These are phyloP conservation scores for Onychorhynchus coronatus DNA, from an alignment of 2,113 vertebrate genomes.

Conservation along the genomic window DNA sequence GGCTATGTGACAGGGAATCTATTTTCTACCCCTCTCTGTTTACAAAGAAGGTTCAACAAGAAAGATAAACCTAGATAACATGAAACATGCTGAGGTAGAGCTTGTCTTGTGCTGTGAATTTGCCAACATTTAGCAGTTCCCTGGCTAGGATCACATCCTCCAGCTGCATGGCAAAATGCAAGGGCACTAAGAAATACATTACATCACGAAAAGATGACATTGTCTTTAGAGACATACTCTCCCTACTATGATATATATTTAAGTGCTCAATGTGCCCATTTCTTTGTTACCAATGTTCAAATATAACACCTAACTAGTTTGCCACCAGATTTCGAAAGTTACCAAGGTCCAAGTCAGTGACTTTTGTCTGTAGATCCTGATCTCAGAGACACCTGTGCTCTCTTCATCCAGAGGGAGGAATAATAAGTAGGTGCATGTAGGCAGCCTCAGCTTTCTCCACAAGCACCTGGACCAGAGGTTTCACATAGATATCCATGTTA, in stretches of 20 bases:
- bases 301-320: neutral
- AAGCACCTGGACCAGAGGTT: neutral
- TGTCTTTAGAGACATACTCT: neutral
- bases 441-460: neutral
- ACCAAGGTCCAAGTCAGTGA: neutral
- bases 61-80: slow-evolving; percentile 28
- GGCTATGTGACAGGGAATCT: slow-evolving; percentile 26
- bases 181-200: neutral
- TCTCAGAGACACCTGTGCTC: neutral
- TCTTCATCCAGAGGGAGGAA: neutral
- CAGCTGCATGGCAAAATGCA: neutral
- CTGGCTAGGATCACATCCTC: neutral
- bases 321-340: neutral
- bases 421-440: neutral
- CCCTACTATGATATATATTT: neutral
- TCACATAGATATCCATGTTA: neutral
- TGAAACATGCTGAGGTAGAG: neutral
- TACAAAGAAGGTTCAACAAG: slow-evolving; percentile 1
- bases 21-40: slow-evolving; percentile 41
- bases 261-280: neutral
- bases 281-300: neutral
- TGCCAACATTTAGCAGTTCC: neutral
- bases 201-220: neutral
- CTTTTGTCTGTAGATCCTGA: neutral
- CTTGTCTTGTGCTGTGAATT: neutral